Base-by-base conservation (phyloP, 1,140 invertebrate species). In the Dreissena polymorpha region DNA sequence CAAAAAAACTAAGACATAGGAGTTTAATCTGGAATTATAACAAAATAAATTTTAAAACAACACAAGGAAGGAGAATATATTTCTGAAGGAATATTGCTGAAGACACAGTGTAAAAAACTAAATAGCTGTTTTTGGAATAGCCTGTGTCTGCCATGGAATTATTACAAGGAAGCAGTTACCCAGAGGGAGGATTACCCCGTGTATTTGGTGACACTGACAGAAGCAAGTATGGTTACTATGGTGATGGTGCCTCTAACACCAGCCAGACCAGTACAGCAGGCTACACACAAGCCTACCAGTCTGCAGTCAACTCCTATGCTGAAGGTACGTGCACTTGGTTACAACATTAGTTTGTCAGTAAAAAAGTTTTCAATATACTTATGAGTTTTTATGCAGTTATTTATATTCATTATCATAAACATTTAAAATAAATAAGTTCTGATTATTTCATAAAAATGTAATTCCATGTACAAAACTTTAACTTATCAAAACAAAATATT, bases 201-300 rank as follows among this genome's bases (percentile, higher is more conserved):
- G 63, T 67, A 13, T 70, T 16, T 16, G 29, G 49, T 67, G 55
- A 60, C 53, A 68, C 53, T 21, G 13, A 39, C 57, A 49, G n/a
- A 18, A 53, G 29, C 55, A 78, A 65, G 25, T 6, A 27, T 16
- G 39, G 53, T 57, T 72, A 63, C 69, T 80, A 80, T 64, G 39
- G 68, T 5, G 71, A 73, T 18, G 21, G 51, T 0, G 23, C 60
- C n/a, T 7, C 78, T 13, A 53, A 64, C 12, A 27, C 16, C 18
- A 21, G 21, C 49, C 55, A 53, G 53, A 72, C n/a, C n/a, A 64
- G 5, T 3, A 57, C 13, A 53, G 14, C 13, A 71, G 72, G n/a
- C 10, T 64, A 2, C 63, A 80, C 69, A 53, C 69, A 57, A 21
- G 21, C 65, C 21, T 79, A 79, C 65, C 76, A 70, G 25, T 63